These are phyloP conservation scores for Labeo catla DNA, from an alignment of 2,113 vertebrate genomes.

Conservation along the genomic window DNA sequence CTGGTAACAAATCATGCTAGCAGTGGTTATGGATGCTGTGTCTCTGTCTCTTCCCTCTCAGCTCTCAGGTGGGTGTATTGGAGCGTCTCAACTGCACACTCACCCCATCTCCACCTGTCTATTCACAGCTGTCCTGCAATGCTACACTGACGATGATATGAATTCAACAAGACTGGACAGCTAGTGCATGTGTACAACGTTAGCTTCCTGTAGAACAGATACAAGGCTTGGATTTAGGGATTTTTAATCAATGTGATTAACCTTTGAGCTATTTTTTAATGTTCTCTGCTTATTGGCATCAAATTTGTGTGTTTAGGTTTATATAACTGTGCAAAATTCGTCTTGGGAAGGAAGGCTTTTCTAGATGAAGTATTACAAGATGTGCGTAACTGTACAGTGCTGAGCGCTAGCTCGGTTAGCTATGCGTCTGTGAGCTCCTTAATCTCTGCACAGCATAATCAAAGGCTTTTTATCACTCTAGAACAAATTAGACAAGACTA, in stretches of 20 bases:
- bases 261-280: not conserved
- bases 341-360: not conserved
- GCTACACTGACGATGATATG: conserved; percentile 25
- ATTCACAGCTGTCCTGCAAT: conserved; percentile 50
- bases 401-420: conserved; percentile 22
- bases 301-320: conserved; percentile 10
- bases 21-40: conserved; percentile 25
- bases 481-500: conserved; percentile 57
- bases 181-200: not conserved
- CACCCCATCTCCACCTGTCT: conserved; percentile 17
- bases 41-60: conserved; percentile 30
- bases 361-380: not conserved
- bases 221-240: not conserved
- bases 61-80: conserved; percentile 58
- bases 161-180: conserved; percentile 8
- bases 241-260: not conserved
- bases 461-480: conserved; percentile 61
- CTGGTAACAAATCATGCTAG: conserved; percentile 54
- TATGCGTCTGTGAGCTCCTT: conserved; percentile 49
- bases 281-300: not conserved
- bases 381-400: not conserved
- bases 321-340: not conserved
- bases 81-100: conserved; percentile 37
- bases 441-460: conserved; percentile 57
- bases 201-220: not conserved